Evolutionary conservation across 2,797 vertebrate genomes (phyloP).

Genomic region (Lerista edwardsae): DNA sequence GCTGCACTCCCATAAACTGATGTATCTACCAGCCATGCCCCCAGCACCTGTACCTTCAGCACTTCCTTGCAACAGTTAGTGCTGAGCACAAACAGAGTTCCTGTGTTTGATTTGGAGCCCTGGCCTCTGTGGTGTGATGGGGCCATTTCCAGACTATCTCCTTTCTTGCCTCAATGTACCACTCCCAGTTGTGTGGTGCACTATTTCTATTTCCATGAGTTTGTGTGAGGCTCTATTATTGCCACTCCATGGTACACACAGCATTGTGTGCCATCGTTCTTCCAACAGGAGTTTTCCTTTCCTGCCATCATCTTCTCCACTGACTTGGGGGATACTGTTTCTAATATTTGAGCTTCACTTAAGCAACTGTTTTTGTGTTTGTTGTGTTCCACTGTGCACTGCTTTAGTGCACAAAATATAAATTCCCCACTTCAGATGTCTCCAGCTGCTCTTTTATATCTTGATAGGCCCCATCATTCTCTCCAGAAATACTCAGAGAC

Average conservation of each 20-base stretch:
- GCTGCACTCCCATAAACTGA: background rate
- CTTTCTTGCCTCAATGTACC: background rate
- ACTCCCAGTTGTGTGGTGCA: background rate
- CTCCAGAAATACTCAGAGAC: slow-evolving; percentile 31
- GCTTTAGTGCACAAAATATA: slow-evolving; percentile 36
- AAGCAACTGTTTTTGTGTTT: slow-evolving; percentile 6
- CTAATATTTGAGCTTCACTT: background rate
- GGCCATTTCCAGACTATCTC: background rate
- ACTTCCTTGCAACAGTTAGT: background rate
- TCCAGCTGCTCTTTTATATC: slow-evolving; percentile 51
- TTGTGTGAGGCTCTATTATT: background rate
- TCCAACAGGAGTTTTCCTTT: background rate
- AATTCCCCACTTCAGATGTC: slow-evolving; percentile 40
- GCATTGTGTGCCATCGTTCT: background rate
- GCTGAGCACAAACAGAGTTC: no score
- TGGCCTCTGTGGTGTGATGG: background rate
- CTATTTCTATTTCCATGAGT: background rate
- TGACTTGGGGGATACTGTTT: slow-evolving; percentile 11
- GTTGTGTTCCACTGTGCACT: slow-evolving; percentile 16
- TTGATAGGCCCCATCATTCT: slow-evolving; percentile 36
- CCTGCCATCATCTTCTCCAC: background rate
- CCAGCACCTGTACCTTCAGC: background rate
- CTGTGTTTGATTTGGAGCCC: background rate
- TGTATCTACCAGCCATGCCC: background rate
- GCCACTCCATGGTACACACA: background rate